Conservation (phyloP, 2,888 invertebrate species). For the Thymelicus sylvestris region DNA sequence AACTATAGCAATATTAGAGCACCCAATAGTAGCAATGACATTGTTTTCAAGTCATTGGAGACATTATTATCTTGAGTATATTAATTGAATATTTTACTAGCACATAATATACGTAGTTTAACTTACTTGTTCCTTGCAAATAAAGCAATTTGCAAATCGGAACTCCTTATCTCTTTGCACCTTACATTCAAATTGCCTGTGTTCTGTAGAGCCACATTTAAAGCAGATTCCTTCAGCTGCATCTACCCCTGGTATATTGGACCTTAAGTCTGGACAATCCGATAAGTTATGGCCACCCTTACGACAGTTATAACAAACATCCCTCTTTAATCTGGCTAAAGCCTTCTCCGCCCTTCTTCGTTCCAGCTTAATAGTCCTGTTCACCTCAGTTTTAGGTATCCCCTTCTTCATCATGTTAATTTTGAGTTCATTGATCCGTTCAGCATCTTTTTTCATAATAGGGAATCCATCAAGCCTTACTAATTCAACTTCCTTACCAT, state of each 20-base stretch:
- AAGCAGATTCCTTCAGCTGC: slow-evolving; percentile 90
- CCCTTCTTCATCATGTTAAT: slow-evolving; percentile 87
- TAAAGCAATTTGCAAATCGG: slow-evolving; percentile 94
- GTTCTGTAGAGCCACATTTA: slow-evolving; percentile 96
- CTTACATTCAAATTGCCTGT: slow-evolving; percentile 90
- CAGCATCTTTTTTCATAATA: slow-evolving; percentile 88
- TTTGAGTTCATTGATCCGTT: slow-evolving; percentile 85
- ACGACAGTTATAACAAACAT: slow-evolving; percentile 91
- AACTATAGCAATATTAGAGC: no score
- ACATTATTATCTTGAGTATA: no score
- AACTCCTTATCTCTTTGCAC: slow-evolving; percentile 87
- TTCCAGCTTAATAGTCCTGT: slow-evolving; percentile 87
- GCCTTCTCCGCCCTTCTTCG: slow-evolving; percentile 89
- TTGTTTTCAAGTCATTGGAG: no score
- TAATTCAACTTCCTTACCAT: slow-evolving; percentile 86
- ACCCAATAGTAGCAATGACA: no score
- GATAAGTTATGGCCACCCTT: slow-evolving; percentile 92
- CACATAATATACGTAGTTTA: not conserved
- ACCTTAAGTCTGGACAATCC: slow-evolving; percentile 90
- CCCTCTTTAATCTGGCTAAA: slow-evolving; percentile 86
- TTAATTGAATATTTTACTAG: no score
- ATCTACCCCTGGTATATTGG: slow-evolving; percentile 76
- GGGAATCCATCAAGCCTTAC: slow-evolving; percentile 89
- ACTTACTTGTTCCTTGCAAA: slow-evolving; percentile 90
- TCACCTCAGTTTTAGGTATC: slow-evolving; percentile 87